These are phyloP conservation scores for Tenthredo amoena DNA, from an alignment of 2,888 invertebrate genomes.

Conservation along the genomic window DNA sequence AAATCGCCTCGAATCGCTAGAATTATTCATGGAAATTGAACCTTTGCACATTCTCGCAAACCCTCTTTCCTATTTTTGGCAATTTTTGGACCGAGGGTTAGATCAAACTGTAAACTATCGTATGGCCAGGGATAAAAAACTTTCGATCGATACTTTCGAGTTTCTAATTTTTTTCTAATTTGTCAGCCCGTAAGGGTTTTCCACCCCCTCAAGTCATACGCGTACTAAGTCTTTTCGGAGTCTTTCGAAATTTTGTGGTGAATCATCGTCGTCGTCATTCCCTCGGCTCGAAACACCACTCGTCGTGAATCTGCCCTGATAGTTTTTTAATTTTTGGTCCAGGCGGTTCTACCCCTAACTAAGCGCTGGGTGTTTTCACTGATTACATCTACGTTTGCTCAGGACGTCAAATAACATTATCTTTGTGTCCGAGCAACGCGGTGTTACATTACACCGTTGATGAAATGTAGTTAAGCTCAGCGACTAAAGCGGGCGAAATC, in stretches of 20 bases:
- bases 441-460: constrained; percentile 34
- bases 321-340: neutral
- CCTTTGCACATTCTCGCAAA: no score
- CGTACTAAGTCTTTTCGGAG: no score
- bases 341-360: neutral
- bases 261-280: neutral
- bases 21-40: no score
- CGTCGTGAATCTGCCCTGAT: neutral
- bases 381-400: constrained; percentile 18
- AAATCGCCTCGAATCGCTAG: no score
- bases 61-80: no score
- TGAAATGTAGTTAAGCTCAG: constrained; percentile 33
- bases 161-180: no score
- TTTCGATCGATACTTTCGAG: no score
- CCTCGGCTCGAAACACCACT: neutral
- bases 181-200: no score
- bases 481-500: neutral
- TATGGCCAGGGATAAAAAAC: no score
- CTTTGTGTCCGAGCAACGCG: constrained; percentile 33
- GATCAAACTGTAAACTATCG: no score
- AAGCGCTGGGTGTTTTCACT: constrained; percentile 16
- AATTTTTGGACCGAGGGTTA: no score
- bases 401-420: constrained; percentile 38
- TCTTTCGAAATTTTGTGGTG: neutral
- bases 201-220: no score